phyloP scores from a whole-genome alignment of 2,113 vertebrate genomes.

The Lepus europaeus region DNA sequence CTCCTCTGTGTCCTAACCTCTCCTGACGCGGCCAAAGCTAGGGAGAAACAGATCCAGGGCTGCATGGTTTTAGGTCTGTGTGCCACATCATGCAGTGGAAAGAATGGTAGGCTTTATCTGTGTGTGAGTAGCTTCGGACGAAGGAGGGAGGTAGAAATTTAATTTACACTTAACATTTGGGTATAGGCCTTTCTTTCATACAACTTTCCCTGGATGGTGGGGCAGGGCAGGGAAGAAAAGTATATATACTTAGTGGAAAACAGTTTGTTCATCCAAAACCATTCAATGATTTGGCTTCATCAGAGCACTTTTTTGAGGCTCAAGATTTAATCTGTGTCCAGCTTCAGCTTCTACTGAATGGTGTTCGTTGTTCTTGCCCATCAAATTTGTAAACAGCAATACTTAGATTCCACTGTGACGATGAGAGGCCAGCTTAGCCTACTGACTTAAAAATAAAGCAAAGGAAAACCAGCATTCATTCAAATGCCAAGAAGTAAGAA shows the following conservation, averaged over 20 bases:
- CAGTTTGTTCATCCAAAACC: constrained; percentile 30
- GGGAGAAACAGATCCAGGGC: neutral
- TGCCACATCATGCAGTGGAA: neutral
- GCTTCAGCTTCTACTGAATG: neutral
- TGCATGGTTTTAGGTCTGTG: neutral
- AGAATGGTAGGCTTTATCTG: constrained; percentile 13
- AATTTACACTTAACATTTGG: constrained; percentile 23
- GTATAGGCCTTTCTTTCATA: neutral
- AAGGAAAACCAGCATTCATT: neutral
- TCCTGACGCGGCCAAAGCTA: neutral
- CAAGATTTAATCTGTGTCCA: neutral
- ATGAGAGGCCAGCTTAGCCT: constrained; percentile 5
- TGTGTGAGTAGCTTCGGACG: constrained; percentile 6
- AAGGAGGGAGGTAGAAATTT: neutral
- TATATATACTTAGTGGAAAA: neutral
- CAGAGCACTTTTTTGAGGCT: neutral
- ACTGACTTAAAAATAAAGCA: neutral
- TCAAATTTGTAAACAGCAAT: constrained; percentile 14
- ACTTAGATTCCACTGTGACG: constrained; percentile 13
- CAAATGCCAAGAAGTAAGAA: constrained; percentile 17
- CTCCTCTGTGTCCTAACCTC: neutral
- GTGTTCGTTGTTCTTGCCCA: neutral
- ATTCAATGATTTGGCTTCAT: neutral
- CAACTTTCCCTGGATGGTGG: neutral
- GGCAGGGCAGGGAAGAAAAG: neutral